phyloP scores from a whole-genome alignment of 1,140 invertebrate species.

The Agraylea sexmaculata region DNA sequence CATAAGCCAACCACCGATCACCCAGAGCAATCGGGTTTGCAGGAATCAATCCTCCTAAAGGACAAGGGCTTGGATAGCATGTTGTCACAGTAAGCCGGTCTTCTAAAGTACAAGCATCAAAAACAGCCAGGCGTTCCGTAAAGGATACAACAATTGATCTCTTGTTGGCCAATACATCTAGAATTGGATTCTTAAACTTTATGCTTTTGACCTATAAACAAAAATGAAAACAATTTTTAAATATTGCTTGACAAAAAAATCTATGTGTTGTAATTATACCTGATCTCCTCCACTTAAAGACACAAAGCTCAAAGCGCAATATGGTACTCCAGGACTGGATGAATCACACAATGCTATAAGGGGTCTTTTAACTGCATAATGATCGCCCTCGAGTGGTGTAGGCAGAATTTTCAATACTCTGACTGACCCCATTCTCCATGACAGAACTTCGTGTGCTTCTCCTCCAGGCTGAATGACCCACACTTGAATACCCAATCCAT shows the following conservation, averaged over 20 bases:
- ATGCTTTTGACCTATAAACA: constrained; percentile 60
- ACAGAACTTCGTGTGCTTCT: constrained; percentile 83
- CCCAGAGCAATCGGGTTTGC: constrained; percentile 84
- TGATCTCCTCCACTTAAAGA: constrained; percentile 82
- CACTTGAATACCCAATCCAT: constrained; percentile 70
- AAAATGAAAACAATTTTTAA: too few relatives aligned
- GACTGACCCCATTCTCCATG: constrained; percentile 79
- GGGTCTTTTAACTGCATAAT: constrained; percentile 65
- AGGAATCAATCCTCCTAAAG: constrained; percentile 51
- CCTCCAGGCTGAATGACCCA: constrained; percentile 57
- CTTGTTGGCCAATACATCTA: constrained; percentile 76
- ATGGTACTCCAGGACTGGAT: constrained; percentile 65
- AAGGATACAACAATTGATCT: constrained; percentile 77
- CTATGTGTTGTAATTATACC: constrained; percentile 35
- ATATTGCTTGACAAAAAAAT: too few relatives aligned
- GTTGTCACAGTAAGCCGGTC: constrained; percentile 77
- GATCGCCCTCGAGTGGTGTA: constrained; percentile 57
- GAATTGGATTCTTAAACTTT: constrained; percentile 83
- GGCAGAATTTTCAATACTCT: constrained; percentile 73
- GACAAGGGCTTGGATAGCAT: constrained; percentile 70
- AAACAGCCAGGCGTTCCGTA: constrained; percentile 79
- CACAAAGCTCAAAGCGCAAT: constrained; percentile 79
- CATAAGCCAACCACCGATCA: constrained; percentile 65
- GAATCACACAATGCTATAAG: constrained; percentile 81
- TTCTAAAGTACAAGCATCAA: constrained; percentile 78